Percentiles rank a stretch among this genome's conserved stretches.
These are phyloP conservation scores for Piezodorus guildinii DNA, from an alignment of 1,140 invertebrate species.

Conservation along the genomic window DNA sequence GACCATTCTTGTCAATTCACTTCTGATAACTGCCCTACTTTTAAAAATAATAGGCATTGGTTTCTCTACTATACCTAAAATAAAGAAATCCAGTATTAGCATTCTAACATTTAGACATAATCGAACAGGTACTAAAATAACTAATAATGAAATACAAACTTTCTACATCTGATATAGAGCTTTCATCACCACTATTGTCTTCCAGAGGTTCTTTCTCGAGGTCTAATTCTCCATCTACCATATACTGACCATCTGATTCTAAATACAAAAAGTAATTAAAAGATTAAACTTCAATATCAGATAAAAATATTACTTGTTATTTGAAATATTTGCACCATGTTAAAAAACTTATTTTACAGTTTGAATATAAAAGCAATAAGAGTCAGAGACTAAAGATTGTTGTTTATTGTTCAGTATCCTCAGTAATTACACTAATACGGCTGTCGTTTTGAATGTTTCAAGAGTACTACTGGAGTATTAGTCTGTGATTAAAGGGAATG, in stretches of 20 bases:
- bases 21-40: constrained; percentile 30
- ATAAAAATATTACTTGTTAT: too few species aligned
- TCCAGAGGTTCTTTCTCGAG: constrained; percentile 25
- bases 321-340: too few species aligned
- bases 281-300: background rate
- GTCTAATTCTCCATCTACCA: constrained; percentile 9
- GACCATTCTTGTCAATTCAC: constrained; percentile 48
- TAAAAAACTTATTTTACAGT: too few species aligned
- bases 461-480: too few species aligned
- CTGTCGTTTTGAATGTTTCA: too few species aligned
- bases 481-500: too few species aligned
- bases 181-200: constrained; percentile 27
- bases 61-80: constrained; percentile 27
- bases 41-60: constrained; percentile 27
- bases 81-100: background rate
- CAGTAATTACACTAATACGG: too few species aligned
- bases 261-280: background rate
- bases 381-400: too few species aligned
- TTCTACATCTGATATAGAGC: constrained; percentile 28
- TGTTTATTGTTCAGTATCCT: too few species aligned
- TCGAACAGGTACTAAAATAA: constrained; percentile 1
- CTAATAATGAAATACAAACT: constrained; percentile 24
- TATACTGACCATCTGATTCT: constrained; percentile 19
- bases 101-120: background rate
- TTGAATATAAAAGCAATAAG: too few species aligned